Conservation (phyloP, 2,888 invertebrate species). For the Atethmia centrago region DNA sequence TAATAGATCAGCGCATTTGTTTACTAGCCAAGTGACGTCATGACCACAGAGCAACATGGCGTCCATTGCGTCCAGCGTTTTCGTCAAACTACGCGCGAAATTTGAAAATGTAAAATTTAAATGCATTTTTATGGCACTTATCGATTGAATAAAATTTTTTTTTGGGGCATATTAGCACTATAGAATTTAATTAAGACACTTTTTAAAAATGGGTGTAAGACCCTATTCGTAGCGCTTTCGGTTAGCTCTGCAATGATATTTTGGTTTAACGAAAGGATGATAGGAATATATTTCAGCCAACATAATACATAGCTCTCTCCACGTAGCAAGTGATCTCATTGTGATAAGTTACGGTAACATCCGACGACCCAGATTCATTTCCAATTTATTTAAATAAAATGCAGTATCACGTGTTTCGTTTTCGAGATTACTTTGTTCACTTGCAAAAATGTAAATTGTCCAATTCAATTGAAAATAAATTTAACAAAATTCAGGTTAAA, state of each 20-base stretch:
- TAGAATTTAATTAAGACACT: too few relatives aligned
- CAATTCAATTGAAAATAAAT: conserved; percentile 18
- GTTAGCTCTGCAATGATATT: not conserved
- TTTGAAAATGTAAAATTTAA: too few relatives aligned
- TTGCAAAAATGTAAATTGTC: conserved; percentile 5
- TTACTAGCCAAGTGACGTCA: too few relatives aligned
- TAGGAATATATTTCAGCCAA: conserved; percentile 10
- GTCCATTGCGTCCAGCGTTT: too few relatives aligned
- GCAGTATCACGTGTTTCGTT: conserved; percentile 30
- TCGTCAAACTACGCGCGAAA: too few relatives aligned
- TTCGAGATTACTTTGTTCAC: conserved; percentile 25
- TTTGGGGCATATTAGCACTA: too few relatives aligned
- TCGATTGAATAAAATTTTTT: too few relatives aligned
- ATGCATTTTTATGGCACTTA: too few relatives aligned
- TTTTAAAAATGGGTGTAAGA: too few relatives aligned
- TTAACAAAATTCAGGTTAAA: conserved; percentile 20
- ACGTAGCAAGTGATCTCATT: conserved; percentile 37
- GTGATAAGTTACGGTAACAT: conserved; percentile 44
- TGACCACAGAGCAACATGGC: too few relatives aligned
- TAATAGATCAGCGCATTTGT: too few relatives aligned
- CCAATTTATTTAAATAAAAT: conserved; percentile 57
- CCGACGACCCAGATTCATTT: conserved; percentile 53
- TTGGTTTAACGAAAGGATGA: not conserved
- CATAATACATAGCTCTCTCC: not conserved
- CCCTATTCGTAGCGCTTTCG: too few relatives aligned